Base-by-base conservation (phyloP, 2,888 invertebrate species). In the Polydrusus tereticollis region DNA sequence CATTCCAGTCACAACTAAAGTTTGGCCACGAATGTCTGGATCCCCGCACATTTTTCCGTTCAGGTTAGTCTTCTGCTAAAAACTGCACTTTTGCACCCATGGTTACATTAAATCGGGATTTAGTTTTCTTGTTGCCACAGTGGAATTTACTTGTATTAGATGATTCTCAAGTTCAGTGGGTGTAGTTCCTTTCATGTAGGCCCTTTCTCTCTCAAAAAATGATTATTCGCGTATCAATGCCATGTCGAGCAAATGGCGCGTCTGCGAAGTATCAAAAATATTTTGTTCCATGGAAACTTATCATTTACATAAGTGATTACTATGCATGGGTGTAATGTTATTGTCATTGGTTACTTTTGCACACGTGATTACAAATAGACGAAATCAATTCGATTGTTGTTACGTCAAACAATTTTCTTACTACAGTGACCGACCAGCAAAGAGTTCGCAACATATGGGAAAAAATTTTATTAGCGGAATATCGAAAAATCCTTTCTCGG, bases 1-100 rank as follows among this genome's bases (percentile, higher is more conserved):
- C 76, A 98, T 92, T 78, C 96, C 91, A 72, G 98, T 97, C 84
- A 92, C 90, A 85, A 90, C 91, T 82, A 94, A 88, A 80, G 93
- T 57, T 41, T 74, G 72, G 65, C 85, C 85, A 77, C 86, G 86
- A 72, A 80, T 82, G 77, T 86, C 85, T 62, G 86, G 85, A 81
- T 86, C 85, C 77, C 80, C 81, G 73, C 83, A 81, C 68, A 78
- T 69, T 75, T 85, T 85, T 29, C 80, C 82, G 71, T 81, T 84
- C 76, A 83, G 84, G 60, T 14, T 68, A 60, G 36, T 68, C 67
- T 33, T 68, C 67, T 21, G 41, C 1, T 20, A 68, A 47, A 29
- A 60, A 52, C 23, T 69, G 62, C 55, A 55, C 60, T 14, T 64
- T 81, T 78, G 81, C 80, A 78, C 80, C 80, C 82, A 83, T 83